phyloP scores from a whole-genome alignment of 1,140 invertebrate genomes.

The Tetramorium parvispinum region DNA sequence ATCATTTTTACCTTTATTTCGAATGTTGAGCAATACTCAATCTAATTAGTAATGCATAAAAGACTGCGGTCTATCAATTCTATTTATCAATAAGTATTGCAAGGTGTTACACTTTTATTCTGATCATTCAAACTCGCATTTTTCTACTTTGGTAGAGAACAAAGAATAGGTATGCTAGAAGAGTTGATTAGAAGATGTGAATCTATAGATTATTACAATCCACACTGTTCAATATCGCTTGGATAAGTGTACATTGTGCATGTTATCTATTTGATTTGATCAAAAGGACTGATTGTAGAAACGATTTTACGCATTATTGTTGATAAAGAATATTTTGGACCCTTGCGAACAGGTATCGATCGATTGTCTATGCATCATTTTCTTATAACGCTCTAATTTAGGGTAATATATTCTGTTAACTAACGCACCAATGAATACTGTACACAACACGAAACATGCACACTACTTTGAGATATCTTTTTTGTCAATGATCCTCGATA shows the following conservation, averaged over 20 bases:
- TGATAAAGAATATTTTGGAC: conserved; percentile 60
- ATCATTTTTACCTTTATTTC: background rate
- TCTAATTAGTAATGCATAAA: background rate
- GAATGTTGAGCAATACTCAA: background rate
- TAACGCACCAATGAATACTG: conserved; percentile 75
- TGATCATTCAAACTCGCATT: background rate
- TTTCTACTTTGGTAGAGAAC: background rate
- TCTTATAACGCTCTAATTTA: conserved; percentile 74
- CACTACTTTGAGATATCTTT: conserved; percentile 71
- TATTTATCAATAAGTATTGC: background rate
- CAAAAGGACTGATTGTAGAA: background rate
- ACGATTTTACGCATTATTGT: background rate
- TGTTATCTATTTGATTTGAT: background rate
- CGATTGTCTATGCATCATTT: conserved; percentile 73
- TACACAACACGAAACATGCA: conserved; percentile 82
- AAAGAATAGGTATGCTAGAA: background rate
- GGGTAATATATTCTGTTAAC: conserved; percentile 65
- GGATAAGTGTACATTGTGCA: background rate
- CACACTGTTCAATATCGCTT: background rate
- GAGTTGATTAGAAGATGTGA: background rate
- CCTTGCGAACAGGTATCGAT: conserved; percentile 72
- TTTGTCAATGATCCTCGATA: conserved; percentile 61
- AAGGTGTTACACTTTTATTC: conserved; percentile 13
- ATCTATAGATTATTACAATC: background rate
- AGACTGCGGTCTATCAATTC: background rate